Evolutionary conservation across 1,140 invertebrate species (phyloP).

Genomic region (Ooceraea biroi): DNA sequence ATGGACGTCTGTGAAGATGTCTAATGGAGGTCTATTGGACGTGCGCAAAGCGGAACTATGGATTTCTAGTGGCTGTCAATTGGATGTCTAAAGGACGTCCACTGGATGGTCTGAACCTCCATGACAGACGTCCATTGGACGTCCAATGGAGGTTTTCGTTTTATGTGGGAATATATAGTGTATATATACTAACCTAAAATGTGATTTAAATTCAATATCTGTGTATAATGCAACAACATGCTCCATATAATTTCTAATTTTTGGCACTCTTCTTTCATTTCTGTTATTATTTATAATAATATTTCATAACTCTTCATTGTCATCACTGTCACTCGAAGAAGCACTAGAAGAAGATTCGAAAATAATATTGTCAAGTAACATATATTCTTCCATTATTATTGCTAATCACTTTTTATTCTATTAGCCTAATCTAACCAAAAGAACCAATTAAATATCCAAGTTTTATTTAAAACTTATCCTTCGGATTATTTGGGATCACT

Average conservation of each 20-base stretch:
- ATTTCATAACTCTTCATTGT: not conserved
- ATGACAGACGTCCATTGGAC: too few species aligned
- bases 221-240: not conserved
- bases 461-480: not conserved
- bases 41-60: too few species aligned
- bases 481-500: not conserved
- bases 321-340: not conserved
- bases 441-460: not conserved
- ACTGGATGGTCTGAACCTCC: too few species aligned
- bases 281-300: slow-evolving; percentile 7
- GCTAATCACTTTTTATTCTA: not conserved
- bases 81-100: too few species aligned
- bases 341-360: not conserved
- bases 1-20: too few species aligned
- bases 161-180: too few species aligned
- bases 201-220: slow-evolving; percentile 19
- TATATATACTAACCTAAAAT: slow-evolving; percentile 9
- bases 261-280: not conserved
- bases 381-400: not conserved
- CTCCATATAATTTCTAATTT: slow-evolving; percentile 8
- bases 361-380: not conserved
- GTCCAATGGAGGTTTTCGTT: too few species aligned
- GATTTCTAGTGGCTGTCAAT: too few species aligned
- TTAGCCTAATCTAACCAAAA: too few species aligned
- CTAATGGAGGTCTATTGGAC: too few species aligned